Percentiles rank a stretch among this genome's conserved stretches.
Evolutionary conservation across 2,888 invertebrate species (phyloP).

Genomic region (Orthosia incerta): DNA sequence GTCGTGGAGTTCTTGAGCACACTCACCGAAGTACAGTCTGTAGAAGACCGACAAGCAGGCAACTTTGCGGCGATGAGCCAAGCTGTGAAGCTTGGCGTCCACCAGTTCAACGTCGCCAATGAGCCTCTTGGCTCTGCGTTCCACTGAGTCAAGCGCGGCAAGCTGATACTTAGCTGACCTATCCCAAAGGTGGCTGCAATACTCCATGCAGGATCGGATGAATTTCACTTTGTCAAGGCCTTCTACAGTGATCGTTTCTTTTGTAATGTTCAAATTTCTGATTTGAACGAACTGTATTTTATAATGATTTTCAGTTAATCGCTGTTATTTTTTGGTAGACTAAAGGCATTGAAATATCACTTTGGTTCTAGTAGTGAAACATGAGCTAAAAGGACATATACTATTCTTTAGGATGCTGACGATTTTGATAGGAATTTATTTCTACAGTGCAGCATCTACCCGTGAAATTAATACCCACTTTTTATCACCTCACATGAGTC

Average conservation of each 20-base stretch:
- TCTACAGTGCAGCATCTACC: background rate
- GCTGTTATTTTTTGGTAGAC: too few relatives aligned
- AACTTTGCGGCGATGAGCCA: too few relatives aligned
- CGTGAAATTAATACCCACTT: constrained; percentile 24
- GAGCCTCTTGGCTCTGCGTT: too few relatives aligned
- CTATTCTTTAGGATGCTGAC: background rate
- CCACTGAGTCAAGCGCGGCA: too few relatives aligned
- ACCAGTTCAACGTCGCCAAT: too few relatives aligned
- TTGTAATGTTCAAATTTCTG: background rate
- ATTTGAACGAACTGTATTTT: background rate
- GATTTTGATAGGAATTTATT: background rate
- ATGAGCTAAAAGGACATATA: background rate
- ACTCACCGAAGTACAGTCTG: too few relatives aligned
- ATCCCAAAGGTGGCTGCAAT: too few relatives aligned
- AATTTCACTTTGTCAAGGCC: background rate
- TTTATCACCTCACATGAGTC: constrained; percentile 31
- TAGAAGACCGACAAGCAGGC: too few relatives aligned
- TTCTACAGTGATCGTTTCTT: background rate
- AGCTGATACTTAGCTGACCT: too few relatives aligned
- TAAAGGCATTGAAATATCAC: background rate
- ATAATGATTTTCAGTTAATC: background rate
- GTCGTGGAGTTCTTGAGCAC: too few relatives aligned
- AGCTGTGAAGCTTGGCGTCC: too few relatives aligned
- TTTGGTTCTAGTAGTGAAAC: background rate
- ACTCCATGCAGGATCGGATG: too few relatives aligned